phyloP scores from a whole-genome alignment of 2,888 invertebrate species.

The Dermolepida albohirtum region DNA sequence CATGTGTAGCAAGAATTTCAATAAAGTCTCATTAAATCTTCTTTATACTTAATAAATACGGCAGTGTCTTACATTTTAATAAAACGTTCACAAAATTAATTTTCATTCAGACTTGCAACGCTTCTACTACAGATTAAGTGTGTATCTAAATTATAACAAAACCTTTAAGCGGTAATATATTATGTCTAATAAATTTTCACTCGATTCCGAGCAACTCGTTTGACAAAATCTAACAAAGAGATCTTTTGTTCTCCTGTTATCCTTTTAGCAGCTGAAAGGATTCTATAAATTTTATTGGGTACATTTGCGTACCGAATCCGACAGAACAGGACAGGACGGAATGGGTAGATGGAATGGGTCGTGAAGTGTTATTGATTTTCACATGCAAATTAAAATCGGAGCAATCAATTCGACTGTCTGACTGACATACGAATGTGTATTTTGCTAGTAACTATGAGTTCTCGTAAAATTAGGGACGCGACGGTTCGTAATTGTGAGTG shows the following conservation, averaged over 20 bases:
- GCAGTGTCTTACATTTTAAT: constrained; percentile 12
- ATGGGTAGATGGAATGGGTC: constrained; percentile 13
- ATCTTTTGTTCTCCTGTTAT: constrained; percentile 37
- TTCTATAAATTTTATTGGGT: constrained; percentile 39
- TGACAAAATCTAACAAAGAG: constrained; percentile 39
- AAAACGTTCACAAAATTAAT: constrained; percentile 9
- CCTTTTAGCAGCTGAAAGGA: constrained; percentile 37
- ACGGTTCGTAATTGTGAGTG: no score
- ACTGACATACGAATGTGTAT: constrained; percentile 1
- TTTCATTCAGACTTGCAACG: not conserved
- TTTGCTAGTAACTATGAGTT: not conserved
- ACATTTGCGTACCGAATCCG: constrained; percentile 27
- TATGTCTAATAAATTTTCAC: constrained; percentile 36
- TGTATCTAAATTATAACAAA: constrained; percentile 25
- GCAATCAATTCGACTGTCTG: constrained; percentile 23
- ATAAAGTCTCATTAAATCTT: no score
- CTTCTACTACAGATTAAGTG: constrained; percentile 12
- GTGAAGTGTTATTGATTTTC: constrained; percentile 37
- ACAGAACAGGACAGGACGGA: constrained; percentile 12
- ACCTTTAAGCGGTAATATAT: constrained; percentile 35
- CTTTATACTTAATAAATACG: not conserved
- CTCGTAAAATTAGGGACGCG: no score
- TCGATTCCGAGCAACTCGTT: constrained; percentile 28
- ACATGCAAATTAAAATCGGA: constrained; percentile 39
- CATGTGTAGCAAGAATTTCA: no score